Conservation (phyloP, 2,113 vertebrate species). For the Corythornis vintsioides region DNA sequence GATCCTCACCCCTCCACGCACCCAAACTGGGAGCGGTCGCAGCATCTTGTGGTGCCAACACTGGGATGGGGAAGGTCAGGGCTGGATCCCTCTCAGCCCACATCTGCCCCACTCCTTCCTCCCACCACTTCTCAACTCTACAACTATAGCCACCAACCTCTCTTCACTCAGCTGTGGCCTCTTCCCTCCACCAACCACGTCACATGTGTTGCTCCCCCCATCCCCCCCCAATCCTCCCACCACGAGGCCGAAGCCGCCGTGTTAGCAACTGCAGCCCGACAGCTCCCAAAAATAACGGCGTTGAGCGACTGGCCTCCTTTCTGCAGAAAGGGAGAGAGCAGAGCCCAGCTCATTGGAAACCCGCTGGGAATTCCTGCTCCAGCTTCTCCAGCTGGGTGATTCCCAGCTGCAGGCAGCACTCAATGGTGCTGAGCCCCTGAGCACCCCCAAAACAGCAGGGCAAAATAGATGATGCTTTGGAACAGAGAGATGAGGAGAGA, state of each 20-base stretch:
- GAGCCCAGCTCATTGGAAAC: not conserved
- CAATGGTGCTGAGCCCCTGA: not conserved
- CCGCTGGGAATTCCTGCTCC: constrained; percentile 9
- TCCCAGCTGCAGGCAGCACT: not conserved
- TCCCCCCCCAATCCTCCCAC: not conserved
- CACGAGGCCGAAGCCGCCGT: rapidly evolving
- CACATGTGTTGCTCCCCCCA: no score
- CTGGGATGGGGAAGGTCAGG: not conserved
- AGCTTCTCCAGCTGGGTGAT: constrained; percentile 3
- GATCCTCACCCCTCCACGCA: not conserved
- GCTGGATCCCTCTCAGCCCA: not conserved
- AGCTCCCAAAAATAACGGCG: not conserved
- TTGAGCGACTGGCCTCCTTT: not conserved
- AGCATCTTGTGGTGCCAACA: not conserved
- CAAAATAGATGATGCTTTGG: rapidly evolving
- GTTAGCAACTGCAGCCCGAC: not conserved
- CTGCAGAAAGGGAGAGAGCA: not conserved
- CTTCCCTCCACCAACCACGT: rapidly evolving
- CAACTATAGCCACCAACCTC: rapidly evolving
- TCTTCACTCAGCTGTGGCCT: rapidly evolving
- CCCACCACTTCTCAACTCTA: not conserved
- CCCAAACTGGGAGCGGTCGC: not conserved
- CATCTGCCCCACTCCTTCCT: not conserved
- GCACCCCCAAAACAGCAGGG: not conserved
- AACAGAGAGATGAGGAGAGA: rapidly evolving